phyloP scores from a whole-genome alignment of 2,797 vertebrate genomes.

The Sebastes miniatus region DNA sequence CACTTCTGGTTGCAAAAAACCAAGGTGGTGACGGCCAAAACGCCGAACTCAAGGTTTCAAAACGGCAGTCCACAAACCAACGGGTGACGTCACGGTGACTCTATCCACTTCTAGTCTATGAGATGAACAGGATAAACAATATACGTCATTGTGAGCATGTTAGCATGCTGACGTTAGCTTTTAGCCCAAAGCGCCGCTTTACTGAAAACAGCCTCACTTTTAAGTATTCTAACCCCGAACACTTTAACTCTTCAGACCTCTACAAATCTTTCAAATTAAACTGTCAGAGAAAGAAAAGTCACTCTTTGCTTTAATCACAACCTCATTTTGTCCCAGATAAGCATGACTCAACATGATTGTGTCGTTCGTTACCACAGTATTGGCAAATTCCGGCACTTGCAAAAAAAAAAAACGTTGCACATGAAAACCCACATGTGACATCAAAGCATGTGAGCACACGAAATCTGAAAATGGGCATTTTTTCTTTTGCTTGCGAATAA shows the following conservation, averaged over 20 bases:
- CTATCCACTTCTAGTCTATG: too few species aligned
- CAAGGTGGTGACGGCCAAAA: too few species aligned
- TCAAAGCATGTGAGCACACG: background rate
- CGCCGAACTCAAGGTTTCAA: too few species aligned
- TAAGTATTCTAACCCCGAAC: background rate
- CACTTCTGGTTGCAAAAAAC: rapidly evolving
- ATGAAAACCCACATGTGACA: constrained; percentile 4
- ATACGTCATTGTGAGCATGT: background rate
- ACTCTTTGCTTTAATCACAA: too few species aligned
- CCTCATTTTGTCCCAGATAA: background rate
- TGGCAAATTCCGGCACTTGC: background rate
- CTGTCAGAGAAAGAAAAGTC: background rate
- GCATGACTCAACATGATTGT: constrained; percentile 15
- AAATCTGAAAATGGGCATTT: background rate
- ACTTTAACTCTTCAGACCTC: background rate
- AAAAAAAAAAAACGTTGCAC: background rate
- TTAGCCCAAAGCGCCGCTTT: background rate
- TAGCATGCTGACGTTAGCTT: background rate
- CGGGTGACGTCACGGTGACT: too few species aligned
- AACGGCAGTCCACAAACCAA: too few species aligned
- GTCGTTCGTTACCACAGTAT: background rate
- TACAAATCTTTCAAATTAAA: background rate
- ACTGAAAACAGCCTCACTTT: background rate
- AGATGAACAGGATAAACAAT: background rate
- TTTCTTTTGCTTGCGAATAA: background rate